Evolutionary conservation across 2,797 vertebrate genomes (phyloP).

Genomic region (Cephalopachus bancanus): DNA sequence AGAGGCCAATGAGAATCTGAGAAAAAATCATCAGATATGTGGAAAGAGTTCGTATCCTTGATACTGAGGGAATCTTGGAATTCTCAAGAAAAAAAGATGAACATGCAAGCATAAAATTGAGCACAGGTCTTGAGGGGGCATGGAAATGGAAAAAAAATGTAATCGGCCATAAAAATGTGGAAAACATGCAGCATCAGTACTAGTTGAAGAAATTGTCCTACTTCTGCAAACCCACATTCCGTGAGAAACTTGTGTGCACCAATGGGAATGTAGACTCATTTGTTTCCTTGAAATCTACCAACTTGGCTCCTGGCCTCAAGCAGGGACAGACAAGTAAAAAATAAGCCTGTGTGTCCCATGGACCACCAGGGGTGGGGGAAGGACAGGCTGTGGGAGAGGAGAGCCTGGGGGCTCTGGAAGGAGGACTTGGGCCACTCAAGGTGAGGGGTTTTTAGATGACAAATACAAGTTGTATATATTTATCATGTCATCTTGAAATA

Average conservation of each 20-base stretch:
- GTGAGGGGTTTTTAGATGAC: background rate
- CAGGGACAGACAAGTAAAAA: background rate
- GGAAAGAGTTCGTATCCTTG: background rate
- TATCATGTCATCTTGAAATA: background rate
- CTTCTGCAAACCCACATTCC: background rate
- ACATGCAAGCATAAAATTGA: background rate
- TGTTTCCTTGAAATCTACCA: background rate
- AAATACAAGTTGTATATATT: background rate
- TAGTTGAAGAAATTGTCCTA: background rate
- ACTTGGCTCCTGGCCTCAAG: background rate
- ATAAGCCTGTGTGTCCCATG: too few species aligned
- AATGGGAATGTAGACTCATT: background rate
- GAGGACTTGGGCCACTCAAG: background rate
- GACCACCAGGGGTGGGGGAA: background rate
- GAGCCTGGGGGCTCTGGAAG: background rate
- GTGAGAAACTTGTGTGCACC: background rate
- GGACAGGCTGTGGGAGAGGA: background rate
- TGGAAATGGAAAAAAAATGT: constrained; percentile 33
- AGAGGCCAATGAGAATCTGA: background rate
- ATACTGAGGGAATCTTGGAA: background rate
- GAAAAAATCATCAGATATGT: background rate
- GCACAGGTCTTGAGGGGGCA: background rate
- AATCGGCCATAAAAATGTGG: background rate
- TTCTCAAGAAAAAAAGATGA: background rate
- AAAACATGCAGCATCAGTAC: background rate